These are phyloP conservation scores for Lepidocyrtinus sp. DNA, from an alignment of 2,888 invertebrate species.

Conservation along the genomic window DNA sequence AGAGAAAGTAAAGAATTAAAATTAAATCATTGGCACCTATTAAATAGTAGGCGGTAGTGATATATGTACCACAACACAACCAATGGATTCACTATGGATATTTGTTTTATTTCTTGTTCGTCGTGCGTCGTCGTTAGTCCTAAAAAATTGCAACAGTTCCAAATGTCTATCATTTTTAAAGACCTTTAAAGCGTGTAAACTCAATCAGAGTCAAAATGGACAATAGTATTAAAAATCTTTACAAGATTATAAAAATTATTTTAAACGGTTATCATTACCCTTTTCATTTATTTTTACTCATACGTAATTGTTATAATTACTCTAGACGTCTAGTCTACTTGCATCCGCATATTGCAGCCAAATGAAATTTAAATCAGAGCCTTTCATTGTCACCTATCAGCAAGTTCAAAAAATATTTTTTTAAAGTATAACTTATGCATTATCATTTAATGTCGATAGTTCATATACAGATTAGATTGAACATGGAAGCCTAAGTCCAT, in stretches of 20 bases:
- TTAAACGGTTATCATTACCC: too few relatives aligned
- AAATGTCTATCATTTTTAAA: slow-evolving; percentile 57
- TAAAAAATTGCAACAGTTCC: slow-evolving; percentile 33
- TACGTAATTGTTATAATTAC: not conserved
- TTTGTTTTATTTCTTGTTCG: slow-evolving; percentile 40
- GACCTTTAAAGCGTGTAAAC: not conserved
- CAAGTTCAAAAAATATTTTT: too few relatives aligned
- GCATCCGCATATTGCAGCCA: too few relatives aligned
- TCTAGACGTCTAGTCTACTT: too few relatives aligned
- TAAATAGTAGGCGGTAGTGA: slow-evolving; percentile 41
- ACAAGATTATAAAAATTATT: not conserved
- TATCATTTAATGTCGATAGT: too few relatives aligned
- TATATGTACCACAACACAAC: not conserved
- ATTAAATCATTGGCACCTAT: slow-evolving; percentile 42
- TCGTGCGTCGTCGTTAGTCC: slow-evolving; percentile 19
- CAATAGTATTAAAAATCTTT: slow-evolving; percentile 5
- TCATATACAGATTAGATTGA: too few relatives aligned
- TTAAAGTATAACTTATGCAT: too few relatives aligned
- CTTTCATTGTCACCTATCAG: too few relatives aligned
- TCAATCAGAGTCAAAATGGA: not conserved
- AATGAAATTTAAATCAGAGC: too few relatives aligned
- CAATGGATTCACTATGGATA: slow-evolving; percentile 29
- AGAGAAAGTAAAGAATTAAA: not conserved
- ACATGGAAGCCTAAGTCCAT: too few relatives aligned
- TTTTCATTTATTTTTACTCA: not conserved